Conservation (phyloP, 2,797 vertebrate genomes). For the Echiichthys vipera region DNA sequence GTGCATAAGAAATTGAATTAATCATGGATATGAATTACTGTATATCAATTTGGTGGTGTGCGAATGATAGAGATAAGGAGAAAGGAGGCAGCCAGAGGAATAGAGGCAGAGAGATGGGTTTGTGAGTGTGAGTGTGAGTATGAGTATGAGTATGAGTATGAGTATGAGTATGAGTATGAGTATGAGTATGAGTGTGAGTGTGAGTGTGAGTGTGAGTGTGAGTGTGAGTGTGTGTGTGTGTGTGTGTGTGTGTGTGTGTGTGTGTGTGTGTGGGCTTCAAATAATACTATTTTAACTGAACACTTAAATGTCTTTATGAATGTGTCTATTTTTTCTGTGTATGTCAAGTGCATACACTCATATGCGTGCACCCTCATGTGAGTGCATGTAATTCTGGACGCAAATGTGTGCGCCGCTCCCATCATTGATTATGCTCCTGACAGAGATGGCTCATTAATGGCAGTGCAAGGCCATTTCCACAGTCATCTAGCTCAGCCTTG, state of each 20-base stretch:
- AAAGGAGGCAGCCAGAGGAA: slow-evolving; percentile 36
- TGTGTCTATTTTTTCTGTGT: neutral
- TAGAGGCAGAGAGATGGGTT: slow-evolving; percentile 6
- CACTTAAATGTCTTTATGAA: neutral
- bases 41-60: slow-evolving; percentile 49
- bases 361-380: neutral
- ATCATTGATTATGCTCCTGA: slow-evolving; percentile 20
- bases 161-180: neutral
- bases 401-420: neutral
- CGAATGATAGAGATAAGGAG: slow-evolving; percentile 40
- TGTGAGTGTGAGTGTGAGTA: slow-evolving; percentile 8
- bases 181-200: neutral
- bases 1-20: slow-evolving; percentile 42
- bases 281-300: slow-evolving; percentile 8
- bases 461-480: slow-evolving; percentile 47
- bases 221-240: neutral
- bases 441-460: slow-evolving; percentile 35
- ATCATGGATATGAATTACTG: slow-evolving; percentile 58
- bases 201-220: slow-evolving; percentile 2
- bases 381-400: neutral
- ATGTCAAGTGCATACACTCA: neutral
- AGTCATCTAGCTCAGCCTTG: too few species aligned
- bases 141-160: neutral
- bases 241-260: slow-evolving; percentile 2
- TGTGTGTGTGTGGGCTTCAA: slow-evolving; percentile 1